Conservation (phyloP, 2,113 vertebrate genomes). For the Riparia riparia region DNA sequence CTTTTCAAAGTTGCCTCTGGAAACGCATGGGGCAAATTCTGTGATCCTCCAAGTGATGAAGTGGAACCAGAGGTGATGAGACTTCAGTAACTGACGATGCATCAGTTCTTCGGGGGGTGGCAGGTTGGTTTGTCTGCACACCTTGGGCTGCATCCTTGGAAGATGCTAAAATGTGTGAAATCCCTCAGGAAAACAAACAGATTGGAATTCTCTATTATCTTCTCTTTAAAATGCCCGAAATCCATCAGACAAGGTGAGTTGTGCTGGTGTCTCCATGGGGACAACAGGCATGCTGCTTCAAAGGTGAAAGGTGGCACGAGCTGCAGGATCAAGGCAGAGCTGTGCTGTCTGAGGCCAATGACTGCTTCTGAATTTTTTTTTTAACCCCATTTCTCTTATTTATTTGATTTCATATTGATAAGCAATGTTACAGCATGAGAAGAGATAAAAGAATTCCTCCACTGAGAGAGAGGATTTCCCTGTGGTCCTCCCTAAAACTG, state of each 20-base stretch:
- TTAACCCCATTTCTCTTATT: neutral
- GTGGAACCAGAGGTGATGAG: neutral
- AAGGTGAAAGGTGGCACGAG: fast-evolving
- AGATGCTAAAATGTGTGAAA: neutral
- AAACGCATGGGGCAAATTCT: neutral
- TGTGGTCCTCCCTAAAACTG: neutral
- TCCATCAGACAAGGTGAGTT: neutral
- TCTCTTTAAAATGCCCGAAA: neutral
- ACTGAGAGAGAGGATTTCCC: neutral
- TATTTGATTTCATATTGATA: neutral
- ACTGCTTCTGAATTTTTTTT: neutral
- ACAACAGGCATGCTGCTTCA: neutral
- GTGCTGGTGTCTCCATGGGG: neutral
- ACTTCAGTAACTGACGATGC: neutral
- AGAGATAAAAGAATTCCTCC: neutral
- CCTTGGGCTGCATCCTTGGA: neutral
- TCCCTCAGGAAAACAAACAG: neutral
- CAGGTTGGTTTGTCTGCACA: neutral
- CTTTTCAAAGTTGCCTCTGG: neutral
- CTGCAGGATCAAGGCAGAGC: neutral
- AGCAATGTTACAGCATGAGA: neutral
- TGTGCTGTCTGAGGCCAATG: neutral
- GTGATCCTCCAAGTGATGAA: neutral
- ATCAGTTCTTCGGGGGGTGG: neutral
- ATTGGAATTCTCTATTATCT: neutral